Conservation (phyloP, 92 coral and sea anemone genomes). For the Chrysogorgia sp. region DNA sequence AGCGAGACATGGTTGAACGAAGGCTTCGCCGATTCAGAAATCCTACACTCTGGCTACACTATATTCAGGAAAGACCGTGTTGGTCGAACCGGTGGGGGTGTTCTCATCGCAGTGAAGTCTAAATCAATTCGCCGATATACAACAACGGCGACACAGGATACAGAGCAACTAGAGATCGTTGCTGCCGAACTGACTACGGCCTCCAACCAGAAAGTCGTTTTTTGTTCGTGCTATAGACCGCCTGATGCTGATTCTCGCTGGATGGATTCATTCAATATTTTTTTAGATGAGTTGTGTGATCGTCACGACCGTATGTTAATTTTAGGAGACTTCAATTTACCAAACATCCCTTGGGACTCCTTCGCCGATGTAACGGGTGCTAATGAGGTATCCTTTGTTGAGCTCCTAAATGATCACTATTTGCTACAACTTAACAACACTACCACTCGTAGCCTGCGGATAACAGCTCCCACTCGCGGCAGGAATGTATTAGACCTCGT, state of each 20-base stretch:
- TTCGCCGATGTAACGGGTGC: slow-evolving; percentile 30
- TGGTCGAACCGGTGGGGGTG: slow-evolving; percentile 39
- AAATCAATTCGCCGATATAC: slow-evolving; percentile 13
- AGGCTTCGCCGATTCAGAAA: slow-evolving; percentile 2
- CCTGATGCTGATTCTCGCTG: slow-evolving; percentile 23
- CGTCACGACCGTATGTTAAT: slow-evolving; percentile 14
- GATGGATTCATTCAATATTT: slow-evolving; percentile 17
- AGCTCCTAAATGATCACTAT: slow-evolving; percentile 34
- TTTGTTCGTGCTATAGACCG: slow-evolving; percentile 58
- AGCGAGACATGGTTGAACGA: slow-evolving; percentile 52
- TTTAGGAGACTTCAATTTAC: slow-evolving; percentile 49
- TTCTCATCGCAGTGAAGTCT: slow-evolving; percentile 42
- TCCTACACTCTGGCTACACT: slow-evolving; percentile 34
- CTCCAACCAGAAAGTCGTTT: slow-evolving; percentile 32
- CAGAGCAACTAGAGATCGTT: slow-evolving; percentile 37
- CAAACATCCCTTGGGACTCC: slow-evolving; percentile 50
- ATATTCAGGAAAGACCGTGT: slow-evolving; percentile 53
- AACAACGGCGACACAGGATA: not conserved
- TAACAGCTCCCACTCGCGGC: slow-evolving; percentile 16
- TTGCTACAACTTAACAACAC: slow-evolving; percentile 33
- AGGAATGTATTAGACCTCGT: slow-evolving; percentile 26
- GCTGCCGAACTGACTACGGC: slow-evolving; percentile 32
- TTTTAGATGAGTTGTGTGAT: slow-evolving; percentile 5
- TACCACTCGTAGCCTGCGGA: slow-evolving; percentile 13
- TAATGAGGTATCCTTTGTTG: slow-evolving; percentile 48